phyloP scores from a whole-genome alignment of 2,888 invertebrate genomes.

The Bruchidius siliquastri region DNA sequence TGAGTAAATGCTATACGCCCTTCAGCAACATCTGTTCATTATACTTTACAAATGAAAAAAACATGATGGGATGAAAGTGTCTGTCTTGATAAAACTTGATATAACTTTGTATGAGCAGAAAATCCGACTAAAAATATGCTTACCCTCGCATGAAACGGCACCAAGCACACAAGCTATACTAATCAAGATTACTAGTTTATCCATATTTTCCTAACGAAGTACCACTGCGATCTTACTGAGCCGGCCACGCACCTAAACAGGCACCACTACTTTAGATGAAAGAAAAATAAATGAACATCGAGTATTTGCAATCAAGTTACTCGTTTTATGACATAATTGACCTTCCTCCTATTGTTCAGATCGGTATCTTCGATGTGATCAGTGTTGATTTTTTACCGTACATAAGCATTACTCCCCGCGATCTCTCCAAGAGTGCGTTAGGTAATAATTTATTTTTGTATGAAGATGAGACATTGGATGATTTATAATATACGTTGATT shows the following conservation, averaged over 20 bases:
- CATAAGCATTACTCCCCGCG: background rate
- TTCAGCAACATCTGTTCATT: too few species aligned
- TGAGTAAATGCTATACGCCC: too few species aligned
- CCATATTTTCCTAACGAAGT: background rate
- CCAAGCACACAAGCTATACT: background rate
- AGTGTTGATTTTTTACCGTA: background rate
- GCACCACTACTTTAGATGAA: background rate
- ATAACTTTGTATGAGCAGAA: background rate
- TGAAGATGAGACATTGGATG: background rate
- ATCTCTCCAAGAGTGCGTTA: background rate
- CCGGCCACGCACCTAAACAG: background rate
- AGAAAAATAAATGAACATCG: background rate
- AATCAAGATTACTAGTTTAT: background rate
- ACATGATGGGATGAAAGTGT: too few species aligned
- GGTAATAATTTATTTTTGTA: background rate
- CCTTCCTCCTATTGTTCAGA: background rate
- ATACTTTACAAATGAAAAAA: too few species aligned
- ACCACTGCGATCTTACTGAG: background rate
- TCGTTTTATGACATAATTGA: background rate
- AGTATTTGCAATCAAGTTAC: background rate
- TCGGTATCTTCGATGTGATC: background rate
- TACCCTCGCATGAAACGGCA: conserved; percentile 1
- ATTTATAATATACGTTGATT: background rate
- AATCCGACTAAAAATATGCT: background rate
- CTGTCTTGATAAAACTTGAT: too few species aligned